Conservation (phyloP, 64 coral and sea anemone species). For the Stichodactyla helianthus region DNA sequence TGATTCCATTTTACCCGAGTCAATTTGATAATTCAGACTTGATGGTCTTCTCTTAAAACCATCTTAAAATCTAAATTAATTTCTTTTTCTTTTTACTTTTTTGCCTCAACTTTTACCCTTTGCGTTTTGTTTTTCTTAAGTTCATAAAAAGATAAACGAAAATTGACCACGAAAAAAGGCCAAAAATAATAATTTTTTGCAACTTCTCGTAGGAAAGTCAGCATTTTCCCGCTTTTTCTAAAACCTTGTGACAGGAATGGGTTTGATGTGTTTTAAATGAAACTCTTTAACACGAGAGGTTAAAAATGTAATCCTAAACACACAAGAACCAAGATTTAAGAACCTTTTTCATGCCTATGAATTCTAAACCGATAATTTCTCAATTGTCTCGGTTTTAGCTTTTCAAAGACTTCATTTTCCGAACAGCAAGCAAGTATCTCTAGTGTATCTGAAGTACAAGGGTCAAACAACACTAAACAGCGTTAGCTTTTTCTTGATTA, state of each 20-base stretch:
- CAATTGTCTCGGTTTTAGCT: neutral
- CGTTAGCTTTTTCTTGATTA: neutral
- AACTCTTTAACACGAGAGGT: neutral
- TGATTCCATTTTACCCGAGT: conserved; percentile 6
- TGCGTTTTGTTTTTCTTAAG: neutral
- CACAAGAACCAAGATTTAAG: neutral
- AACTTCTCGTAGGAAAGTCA: no score
- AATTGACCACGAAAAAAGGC: neutral
- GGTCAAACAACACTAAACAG: neutral
- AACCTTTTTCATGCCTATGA: neutral
- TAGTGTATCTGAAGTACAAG: neutral
- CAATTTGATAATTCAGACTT: conserved; percentile 7
- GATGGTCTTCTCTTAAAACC: neutral
- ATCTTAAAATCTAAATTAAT: neutral
- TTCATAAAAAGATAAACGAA: neutral
- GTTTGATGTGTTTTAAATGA: neutral
- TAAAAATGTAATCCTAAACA: conserved; percentile 4
- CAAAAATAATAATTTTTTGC: no score
- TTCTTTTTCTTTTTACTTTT: neutral
- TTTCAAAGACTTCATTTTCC: neutral
- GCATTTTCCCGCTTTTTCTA: no score
- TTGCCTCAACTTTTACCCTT: no score
- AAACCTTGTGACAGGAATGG: neutral
- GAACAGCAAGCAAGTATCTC: neutral
- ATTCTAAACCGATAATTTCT: neutral